These are phyloP conservation scores for Ciona savignyi DNA, from an alignment of 23 tunicate species.

Conservation along the genomic window DNA sequence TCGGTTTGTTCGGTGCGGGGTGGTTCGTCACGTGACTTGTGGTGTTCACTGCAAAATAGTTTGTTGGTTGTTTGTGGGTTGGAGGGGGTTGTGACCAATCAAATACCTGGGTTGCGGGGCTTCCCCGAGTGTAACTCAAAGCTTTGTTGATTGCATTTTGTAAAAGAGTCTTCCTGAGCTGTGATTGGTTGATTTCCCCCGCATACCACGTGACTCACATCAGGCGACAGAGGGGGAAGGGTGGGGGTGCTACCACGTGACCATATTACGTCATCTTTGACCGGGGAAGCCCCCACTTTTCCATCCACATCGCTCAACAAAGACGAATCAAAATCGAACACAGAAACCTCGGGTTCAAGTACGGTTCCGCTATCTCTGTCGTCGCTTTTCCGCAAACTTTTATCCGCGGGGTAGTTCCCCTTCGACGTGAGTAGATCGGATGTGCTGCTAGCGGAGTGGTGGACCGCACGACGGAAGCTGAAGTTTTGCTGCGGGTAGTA, in stretches of 20 bases:
- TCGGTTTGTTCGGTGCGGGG: too few relatives aligned
- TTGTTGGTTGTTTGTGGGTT: too few relatives aligned
- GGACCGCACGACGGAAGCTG: constrained; percentile 69
- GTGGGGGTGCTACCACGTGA: constrained; percentile 74
- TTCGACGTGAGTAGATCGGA: constrained; percentile 16
- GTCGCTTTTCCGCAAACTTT: constrained; percentile 63
- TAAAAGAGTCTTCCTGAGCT: too few relatives aligned
- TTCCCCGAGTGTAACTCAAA: too few relatives aligned
- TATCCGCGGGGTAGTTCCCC: constrained; percentile 13
- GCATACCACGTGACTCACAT: too few relatives aligned
- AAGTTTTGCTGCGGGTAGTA: constrained; percentile 64
- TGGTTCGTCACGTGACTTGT: too few relatives aligned
- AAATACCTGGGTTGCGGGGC: too few relatives aligned
- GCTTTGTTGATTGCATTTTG: too few relatives aligned
- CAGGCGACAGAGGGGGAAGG: constrained; percentile 73
- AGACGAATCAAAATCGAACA: constrained; percentile 77
- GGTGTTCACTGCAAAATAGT: too few relatives aligned
- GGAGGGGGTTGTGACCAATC: too few relatives aligned
- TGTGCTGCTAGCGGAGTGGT: constrained; percentile 31
- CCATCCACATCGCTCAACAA: constrained; percentile 14
- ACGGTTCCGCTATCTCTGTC: constrained; percentile 95
- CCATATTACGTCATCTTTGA: neutral
- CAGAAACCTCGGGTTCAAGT: constrained; percentile 61
- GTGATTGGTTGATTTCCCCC: too few relatives aligned
- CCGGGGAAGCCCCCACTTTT: neutral